These are phyloP conservation scores for Onychostoma macrolepis DNA, from an alignment of 2,113 vertebrate species.

Conservation along the genomic window DNA sequence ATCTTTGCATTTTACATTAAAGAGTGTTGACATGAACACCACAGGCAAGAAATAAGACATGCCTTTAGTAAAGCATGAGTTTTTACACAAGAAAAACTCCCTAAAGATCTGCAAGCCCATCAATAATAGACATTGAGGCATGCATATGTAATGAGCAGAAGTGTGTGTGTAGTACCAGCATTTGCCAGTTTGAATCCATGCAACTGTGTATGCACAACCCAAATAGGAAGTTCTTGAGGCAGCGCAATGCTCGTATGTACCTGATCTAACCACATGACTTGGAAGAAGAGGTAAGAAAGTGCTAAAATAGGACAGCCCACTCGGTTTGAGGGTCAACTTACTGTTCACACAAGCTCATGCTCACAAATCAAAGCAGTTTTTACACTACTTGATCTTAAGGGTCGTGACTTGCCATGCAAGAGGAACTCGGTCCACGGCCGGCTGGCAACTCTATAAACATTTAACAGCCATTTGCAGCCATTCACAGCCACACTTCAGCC, in stretches of 20 bases:
- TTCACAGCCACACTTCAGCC: slow-evolving; percentile 37
- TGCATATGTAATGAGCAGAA: neutral
- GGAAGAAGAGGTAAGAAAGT: neutral
- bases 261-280: neutral
- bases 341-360: slow-evolving; percentile 23
- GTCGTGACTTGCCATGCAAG: slow-evolving; percentile 35
- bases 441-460: slow-evolving; percentile 58
- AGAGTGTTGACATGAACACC: slow-evolving; percentile 3
- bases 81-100: slow-evolving; percentile 13
- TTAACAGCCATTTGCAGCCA: slow-evolving; percentile 50
- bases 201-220: neutral
- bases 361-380: slow-evolving; percentile 53
- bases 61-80: neutral
- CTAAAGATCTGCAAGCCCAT: slow-evolving; percentile 17
- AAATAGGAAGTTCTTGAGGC: neutral
- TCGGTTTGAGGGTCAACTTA: slow-evolving; percentile 27
- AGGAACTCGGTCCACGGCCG: slow-evolving; percentile 47
- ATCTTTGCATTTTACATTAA: slow-evolving; percentile 45
- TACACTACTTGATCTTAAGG: slow-evolving; percentile 44
- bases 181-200: neutral
- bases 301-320: slow-evolving; percentile 23
- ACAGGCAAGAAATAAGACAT: neutral
- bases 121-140: slow-evolving; percentile 19
- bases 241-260: neutral
- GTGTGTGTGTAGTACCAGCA: neutral